Base-by-base conservation (phyloP, 2,888 invertebrate species). In the Lysandra coridon region DNA sequence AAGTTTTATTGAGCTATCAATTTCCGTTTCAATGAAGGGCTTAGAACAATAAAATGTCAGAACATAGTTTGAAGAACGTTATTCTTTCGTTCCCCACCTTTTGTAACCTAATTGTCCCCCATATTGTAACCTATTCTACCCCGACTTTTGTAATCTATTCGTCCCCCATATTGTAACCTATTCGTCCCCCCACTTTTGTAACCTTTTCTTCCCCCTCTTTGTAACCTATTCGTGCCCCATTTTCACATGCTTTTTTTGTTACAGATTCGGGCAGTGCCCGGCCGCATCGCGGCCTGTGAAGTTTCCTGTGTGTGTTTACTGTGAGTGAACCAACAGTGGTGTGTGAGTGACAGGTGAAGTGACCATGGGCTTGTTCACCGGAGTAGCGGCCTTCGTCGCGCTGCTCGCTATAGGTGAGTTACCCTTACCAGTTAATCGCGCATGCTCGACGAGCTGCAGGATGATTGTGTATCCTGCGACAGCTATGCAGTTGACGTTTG, bases 181-280 rank as follows among this genome's bases (percentile, higher is more conserved):
- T 62, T 62, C 62, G 23, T n/a, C 62, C 62, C n/a, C 23, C 0
- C 2, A 23, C 2, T 64, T 30, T 23, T 23, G 23, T 23, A 64
- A 64, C 12, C 30, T 44, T 7, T 44, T 10, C 7, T 7, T 12
- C 12, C 2, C 10, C 64, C 3, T 12, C 14, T 12, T 69, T 53
- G 12, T 14, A 53, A 33, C 14, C 69, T 33, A 23, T 10, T 30
- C 64, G 10, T 64, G 3, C 30, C 10, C 17, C 33, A 40, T 10
- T 14, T 7, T 37, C 44, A 37, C 1, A 10, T 44, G 40, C 37
- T 73, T 78, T 82, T 84, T 80, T 81, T 91, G 89, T 94, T 94
- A 79, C 94, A 93, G 94, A 90, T 90, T 87, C 91, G 92, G 92
- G 91, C 92, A 83, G 84, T 85, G 90, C 90, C 91, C 93, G 88